phyloP scores from a whole-genome alignment of 2,888 invertebrate species.

The Orchestes rusci region DNA sequence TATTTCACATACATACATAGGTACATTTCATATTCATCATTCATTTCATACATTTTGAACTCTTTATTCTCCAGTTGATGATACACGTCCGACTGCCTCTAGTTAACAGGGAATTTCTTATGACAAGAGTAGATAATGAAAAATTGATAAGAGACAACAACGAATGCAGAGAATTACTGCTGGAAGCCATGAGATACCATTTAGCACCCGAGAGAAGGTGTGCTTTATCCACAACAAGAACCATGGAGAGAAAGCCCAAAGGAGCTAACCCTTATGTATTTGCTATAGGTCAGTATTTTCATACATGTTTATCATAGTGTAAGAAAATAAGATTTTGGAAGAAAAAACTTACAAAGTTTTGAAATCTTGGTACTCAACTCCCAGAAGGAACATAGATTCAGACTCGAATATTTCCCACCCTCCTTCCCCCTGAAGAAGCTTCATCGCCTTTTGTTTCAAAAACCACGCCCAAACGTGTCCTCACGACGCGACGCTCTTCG shows the following conservation, averaged over 20 bases:
- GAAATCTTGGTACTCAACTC: no score
- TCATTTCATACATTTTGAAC: neutral
- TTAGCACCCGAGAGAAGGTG: constrained; percentile 60
- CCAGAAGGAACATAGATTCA: no score
- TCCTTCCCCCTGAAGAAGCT: no score
- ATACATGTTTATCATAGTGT: no score
- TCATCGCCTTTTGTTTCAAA: no score
- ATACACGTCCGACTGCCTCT: constrained; percentile 58
- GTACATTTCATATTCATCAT: neutral
- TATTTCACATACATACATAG: neutral
- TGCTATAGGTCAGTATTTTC: constrained; percentile 52
- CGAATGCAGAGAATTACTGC: constrained; percentile 56
- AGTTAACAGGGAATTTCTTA: constrained; percentile 57
- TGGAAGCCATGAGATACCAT: constrained; percentile 67
- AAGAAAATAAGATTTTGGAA: no score
- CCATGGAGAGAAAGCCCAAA: constrained; percentile 57
- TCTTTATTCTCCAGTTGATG: constrained; percentile 46
- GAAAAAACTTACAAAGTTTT: no score
- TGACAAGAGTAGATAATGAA: constrained; percentile 61
- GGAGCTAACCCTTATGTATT: constrained; percentile 61
- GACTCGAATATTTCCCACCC: no score
- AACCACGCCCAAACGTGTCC: no score
- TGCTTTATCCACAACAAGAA: constrained; percentile 53
- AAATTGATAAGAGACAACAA: constrained; percentile 55
- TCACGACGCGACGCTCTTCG: no score